Percentiles rank a stretch among this genome's conserved stretches.
These are phyloP conservation scores for Petrolisthes manimaculis DNA, from an alignment of 2,888 invertebrate genomes.

Conservation along the genomic window DNA sequence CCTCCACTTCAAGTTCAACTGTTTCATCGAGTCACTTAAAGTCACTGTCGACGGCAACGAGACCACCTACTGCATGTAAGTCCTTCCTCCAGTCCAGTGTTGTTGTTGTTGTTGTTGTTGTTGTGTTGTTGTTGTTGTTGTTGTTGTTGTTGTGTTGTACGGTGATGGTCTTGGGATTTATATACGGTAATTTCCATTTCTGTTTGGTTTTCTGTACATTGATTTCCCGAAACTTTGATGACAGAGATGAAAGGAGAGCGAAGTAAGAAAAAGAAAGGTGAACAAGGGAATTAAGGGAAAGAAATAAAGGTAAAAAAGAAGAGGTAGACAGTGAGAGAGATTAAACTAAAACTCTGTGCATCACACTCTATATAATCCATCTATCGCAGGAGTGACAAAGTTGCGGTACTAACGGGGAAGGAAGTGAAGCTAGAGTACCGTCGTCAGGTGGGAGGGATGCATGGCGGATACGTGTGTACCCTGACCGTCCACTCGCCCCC, in stretches of 20 bases:
- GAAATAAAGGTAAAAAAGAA: no score
- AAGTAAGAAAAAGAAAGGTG: no score
- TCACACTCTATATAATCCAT: neutral
- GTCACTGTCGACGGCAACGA: slow-evolving; percentile 19
- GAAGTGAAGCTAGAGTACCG: slow-evolving; percentile 29
- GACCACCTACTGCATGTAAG: slow-evolving; percentile 37
- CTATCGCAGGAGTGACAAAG: slow-evolving; percentile 3
- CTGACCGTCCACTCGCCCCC: slow-evolving; percentile 4
- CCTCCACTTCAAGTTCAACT: slow-evolving; percentile 43
- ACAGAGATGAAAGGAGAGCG: no score
- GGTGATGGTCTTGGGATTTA: neutral
- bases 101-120: no score
- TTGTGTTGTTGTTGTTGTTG: no score
- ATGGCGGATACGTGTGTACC: slow-evolving; percentile 47
- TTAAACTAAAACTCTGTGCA: no score
- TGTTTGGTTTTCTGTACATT: no score
- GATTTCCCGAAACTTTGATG: no score
- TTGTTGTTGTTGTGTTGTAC: neutral
- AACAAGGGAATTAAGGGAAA: no score
- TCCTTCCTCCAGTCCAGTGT: neutral
- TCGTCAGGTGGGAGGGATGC: slow-evolving; percentile 26
- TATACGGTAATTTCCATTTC: no score
- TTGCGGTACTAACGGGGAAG: neutral
- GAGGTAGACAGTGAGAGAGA: no score
- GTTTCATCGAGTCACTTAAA: slow-evolving; percentile 36